These are phyloP conservation scores for Cyphomyrus discorhynchus DNA, from an alignment of 2,113 vertebrate species.

Conservation along the genomic window DNA sequence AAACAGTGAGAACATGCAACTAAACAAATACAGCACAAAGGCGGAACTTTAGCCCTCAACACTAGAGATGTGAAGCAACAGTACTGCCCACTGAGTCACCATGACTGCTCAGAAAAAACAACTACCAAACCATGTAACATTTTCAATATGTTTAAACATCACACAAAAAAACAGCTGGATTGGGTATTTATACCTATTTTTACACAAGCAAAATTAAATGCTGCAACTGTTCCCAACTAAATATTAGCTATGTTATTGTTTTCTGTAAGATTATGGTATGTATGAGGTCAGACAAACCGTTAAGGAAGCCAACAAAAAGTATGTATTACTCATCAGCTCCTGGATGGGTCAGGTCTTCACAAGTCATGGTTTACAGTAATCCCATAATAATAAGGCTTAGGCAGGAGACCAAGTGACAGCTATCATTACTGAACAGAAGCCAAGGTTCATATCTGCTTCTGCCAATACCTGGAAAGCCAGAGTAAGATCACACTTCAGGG, in stretches of 20 bases:
- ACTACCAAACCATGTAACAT: background rate
- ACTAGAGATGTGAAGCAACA: background rate
- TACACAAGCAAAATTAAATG: background rate
- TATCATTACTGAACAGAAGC: background rate
- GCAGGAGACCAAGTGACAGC: background rate
- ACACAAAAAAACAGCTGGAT: background rate
- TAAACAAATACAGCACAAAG: background rate
- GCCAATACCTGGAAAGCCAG: background rate
- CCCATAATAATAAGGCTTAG: background rate
- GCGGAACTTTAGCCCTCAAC: background rate
- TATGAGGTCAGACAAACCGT: background rate
- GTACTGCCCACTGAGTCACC: background rate
- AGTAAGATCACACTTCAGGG: background rate
- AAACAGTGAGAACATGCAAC: background rate
- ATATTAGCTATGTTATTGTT: background rate
- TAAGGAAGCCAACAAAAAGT: background rate
- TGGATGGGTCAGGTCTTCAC: background rate
- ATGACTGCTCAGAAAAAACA: background rate
- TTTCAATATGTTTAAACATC: background rate
- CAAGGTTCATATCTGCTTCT: background rate
- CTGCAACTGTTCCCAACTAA: background rate
- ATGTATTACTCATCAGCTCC: background rate
- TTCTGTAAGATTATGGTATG: background rate
- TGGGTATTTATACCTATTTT: background rate
- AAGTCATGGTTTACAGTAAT: background rate